A percentile compares a stretch with the other conserved stretches of the same genome.
Conservation (phyloP, 2,888 invertebrate species). For the Busseola fusca region DNA sequence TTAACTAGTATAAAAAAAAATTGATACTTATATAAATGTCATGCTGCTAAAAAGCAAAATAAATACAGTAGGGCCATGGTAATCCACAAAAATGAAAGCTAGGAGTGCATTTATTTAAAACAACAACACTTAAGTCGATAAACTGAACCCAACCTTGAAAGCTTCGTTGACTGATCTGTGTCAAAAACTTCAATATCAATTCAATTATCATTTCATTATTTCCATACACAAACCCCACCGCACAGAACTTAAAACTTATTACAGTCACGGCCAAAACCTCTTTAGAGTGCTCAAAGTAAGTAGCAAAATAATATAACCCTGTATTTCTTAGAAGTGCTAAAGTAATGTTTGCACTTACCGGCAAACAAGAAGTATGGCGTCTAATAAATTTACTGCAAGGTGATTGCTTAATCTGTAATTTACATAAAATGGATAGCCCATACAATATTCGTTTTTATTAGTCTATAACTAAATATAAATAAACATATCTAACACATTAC, state of each 20-base stretch:
- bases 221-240: conserved; percentile 26
- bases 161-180: conserved; percentile 24
- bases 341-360: conserved; percentile 82
- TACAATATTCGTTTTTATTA: conserved; percentile 31
- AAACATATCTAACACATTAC: conserved; percentile 12
- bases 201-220: conserved; percentile 2
- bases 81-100: conserved; percentile 61
- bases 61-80: conserved; percentile 71
- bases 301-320: conserved; percentile 53
- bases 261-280: conserved; percentile 45
- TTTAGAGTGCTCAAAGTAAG: conserved; percentile 52
- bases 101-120: conserved; percentile 31
- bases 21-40: conserved; percentile 26
- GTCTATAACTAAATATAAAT: conserved; percentile 24
- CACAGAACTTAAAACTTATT: conserved; percentile 20
- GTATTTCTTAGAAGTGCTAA: conserved; percentile 52
- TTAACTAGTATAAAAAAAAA: conserved; percentile 13
- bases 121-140: conserved; percentile 18
- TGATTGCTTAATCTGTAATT: conserved; percentile 85
- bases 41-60: conserved; percentile 56
- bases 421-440: conserved; percentile 62
- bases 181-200: conserved; percentile 10
- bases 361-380: conserved; percentile 79
- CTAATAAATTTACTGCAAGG: conserved; percentile 85
- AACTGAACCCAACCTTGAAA: conserved; percentile 32